Base-by-base conservation (phyloP, 2,797 vertebrate species). In the Acanthornis magna region DNA sequence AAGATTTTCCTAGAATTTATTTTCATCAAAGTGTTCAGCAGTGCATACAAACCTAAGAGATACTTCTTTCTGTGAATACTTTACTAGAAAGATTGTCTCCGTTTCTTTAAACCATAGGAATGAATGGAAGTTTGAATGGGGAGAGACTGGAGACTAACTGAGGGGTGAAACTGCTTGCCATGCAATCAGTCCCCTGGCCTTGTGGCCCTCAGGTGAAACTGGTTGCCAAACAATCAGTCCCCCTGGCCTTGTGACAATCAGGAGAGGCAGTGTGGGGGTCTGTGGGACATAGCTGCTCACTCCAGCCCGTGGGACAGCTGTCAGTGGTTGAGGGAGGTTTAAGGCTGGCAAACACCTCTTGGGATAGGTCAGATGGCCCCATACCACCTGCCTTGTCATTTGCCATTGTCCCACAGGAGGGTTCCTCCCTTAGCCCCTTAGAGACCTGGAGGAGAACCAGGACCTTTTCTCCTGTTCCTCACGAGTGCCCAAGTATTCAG, bases 341-440 rank as follows among this genome's bases (percentile, higher is more conserved):
- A 20, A 13, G 7, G 45, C 55, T 43, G 22, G 16, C 68, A 61
- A 71, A 57, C 23, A 5, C 9, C 19, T 58, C 17, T 9, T 6
- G 3, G 22, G 16, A 3, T 14, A 42, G 38, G 13, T 17, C 3
- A 9, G 16, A 4, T 30, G 12, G 8, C n/a, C 30, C 16, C 0
- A 0, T 16, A 34, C 32, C 19, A 43, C n/a, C 10, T 22, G 10
- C 63, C 27, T 8, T 3, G 5, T 50, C 1, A 0, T 27, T 42
- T 40, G 72, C 58, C 22, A 1, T 9, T 60, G n/a, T 47, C 38
- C 30, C 38, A 10, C 14, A 29, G 36, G 10, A 34, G 25, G 3
- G 7, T 10, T 81, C 34, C 18, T 81, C 42, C 14, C 55, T 42
- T 20, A 60, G 50, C 42, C 43, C 13, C 26, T 40, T 7, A 15